Evolutionary conservation across 2,797 vertebrate genomes (phyloP).

Genomic region (Salmo trutta): DNA sequence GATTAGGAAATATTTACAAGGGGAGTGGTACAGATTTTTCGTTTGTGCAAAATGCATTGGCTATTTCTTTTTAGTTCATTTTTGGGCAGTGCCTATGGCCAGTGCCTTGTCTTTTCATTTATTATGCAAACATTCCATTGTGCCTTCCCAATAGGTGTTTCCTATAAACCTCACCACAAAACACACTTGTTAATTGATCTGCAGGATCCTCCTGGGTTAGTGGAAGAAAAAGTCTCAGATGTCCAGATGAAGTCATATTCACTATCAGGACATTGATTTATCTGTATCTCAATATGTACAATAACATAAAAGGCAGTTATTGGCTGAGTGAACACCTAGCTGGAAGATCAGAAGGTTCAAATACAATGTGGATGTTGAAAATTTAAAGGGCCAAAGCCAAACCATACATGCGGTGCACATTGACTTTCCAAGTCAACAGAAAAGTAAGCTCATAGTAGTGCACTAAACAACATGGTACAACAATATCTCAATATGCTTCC

Average conservation of each 20-base stretch:
- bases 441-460: too few relatives aligned
- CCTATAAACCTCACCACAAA: not conserved
- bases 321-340: conserved; percentile 29
- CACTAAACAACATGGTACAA: too few relatives aligned
- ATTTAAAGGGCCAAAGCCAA: conserved; percentile 18
- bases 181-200: not conserved
- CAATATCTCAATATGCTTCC: too few relatives aligned
- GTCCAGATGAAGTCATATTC: not conserved
- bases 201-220: not conserved
- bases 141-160: not conserved
- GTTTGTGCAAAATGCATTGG: too few relatives aligned
- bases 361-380: conserved; percentile 36
- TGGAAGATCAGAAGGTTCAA: conserved; percentile 39
- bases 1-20: not conserved
- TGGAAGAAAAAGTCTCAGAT: not conserved
- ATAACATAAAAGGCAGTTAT: conserved; percentile 22
- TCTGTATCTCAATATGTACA: conserved; percentile 27
- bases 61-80: not conserved
- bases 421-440: too few relatives aligned
- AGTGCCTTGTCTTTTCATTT: not conserved
- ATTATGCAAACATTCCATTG: not conserved
- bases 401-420: not conserved
- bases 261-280: conserved; percentile 2
- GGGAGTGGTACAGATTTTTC: too few relatives aligned
- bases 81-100: not conserved